phyloP scores from a whole-genome alignment of 2,797 vertebrate species.

The Pyrrhura leucotis region DNA sequence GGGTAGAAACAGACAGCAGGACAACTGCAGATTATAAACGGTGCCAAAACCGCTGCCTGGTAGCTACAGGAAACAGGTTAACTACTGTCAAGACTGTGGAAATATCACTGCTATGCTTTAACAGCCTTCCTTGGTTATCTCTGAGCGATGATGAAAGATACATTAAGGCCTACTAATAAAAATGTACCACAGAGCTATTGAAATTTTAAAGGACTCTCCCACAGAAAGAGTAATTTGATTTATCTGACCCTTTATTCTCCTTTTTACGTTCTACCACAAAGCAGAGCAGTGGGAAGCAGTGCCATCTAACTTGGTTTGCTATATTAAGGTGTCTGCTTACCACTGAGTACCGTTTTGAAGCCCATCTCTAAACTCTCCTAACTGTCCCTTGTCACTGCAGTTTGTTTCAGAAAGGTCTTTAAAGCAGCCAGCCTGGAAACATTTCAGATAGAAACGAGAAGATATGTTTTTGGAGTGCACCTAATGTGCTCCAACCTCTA shows the following conservation, averaged over 20 bases:
- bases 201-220: background rate
- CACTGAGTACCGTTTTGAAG: background rate
- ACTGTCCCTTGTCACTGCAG: background rate
- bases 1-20: background rate
- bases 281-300: background rate
- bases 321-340: background rate
- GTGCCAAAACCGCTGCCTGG: background rate
- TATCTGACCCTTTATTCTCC: background rate
- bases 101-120: background rate
- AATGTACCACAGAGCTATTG: background rate
- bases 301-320: background rate
- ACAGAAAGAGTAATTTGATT: background rate
- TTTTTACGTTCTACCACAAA: background rate
- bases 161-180: background rate
- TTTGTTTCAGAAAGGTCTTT: background rate
- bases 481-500: background rate
- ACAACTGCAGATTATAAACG: background rate
- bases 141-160: background rate
- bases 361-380: background rate
- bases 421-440: background rate
- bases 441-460: background rate
- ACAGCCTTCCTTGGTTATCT: background rate
- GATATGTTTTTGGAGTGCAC: background rate
- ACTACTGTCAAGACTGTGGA: background rate
- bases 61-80: background rate